Base-by-base conservation (phyloP, 2,113 vertebrate genomes). In the Hystrix cristata region DNA sequence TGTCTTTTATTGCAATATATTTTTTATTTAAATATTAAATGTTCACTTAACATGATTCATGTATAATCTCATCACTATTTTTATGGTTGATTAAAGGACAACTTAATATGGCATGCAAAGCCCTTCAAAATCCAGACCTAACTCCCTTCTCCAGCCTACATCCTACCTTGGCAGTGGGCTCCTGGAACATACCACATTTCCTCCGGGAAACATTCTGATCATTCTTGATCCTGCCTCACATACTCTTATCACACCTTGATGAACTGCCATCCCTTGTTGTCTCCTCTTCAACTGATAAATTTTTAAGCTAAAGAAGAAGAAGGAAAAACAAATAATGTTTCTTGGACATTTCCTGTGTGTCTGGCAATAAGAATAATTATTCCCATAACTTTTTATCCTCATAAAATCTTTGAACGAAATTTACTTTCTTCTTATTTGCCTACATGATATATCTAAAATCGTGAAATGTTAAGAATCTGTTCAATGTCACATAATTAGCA, bases 361-460 rank as follows among this genome's bases (percentile, higher is more conserved):
- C 46, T 59, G 12, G 38, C 8, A 43, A 34, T 81, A 90, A 48
- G 38, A 51, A 60, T 53, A 84, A 48, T 69, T 25, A 71, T 48
- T 81, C 27, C 10, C 48, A 0, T 43, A 46, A 82, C 4, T 14
- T 53, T 81, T 53, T 43, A n/a, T 34, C 16, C 8, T 48, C 53
- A 71, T 14, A 64, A 90, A 79, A 55, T 25, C 53, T 84, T 64
- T 46, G 6, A 74, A 21, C 81, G 19, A 48, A 81, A 76, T 8
- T 38, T 46, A n/a, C n/a, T 90, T 78, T 94, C 25, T 87, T 25
- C 13, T 46, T 21, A 14, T 90, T 90, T 95, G 84, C 29, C 48
- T 14, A 48, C 6, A 34, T 59, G 31, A 62, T n/a, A n/a, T 74
- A 10, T 82, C n/a, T 71, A 51, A 82, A 43, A 13, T 62, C 31